Base-by-base conservation (phyloP, 2,113 vertebrate species). In the Furnarius figulus region DNA sequence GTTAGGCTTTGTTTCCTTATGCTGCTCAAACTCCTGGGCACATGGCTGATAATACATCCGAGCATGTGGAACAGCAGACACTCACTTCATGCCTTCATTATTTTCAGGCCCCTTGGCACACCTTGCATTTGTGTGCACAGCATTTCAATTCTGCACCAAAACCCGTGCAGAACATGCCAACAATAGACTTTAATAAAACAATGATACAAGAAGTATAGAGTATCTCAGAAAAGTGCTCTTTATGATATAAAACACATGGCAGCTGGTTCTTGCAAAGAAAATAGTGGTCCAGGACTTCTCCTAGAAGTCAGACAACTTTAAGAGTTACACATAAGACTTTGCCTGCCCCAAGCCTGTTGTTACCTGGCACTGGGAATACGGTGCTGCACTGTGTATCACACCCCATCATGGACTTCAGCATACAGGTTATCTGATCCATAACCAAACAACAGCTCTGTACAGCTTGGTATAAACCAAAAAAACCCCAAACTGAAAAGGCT, bases 51-150 rank as follows among this genome's bases (percentile, higher is more conserved):
- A 55, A 56, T 20, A 59, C 16, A 66, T 30, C 49, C 71, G 73
- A 24, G 35, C 17, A 44, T 10, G n/a, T 27, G 46, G 66, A 89
- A 82, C 66, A 79, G 66, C 62, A 91, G 42, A 76, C 30, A 65
- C 39, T 23, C 30, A 62, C 68, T 31, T 31, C 19, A 85, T 46
- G 46, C 39, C 50, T 78, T 68, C 73, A n/a, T 82, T 89, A 66
- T 79, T 81, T 86, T 65, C 76, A 93, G 61, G 47, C 78, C 82
- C 42, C 77, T 89, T 93, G 88, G 88, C 86, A 85, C 76, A 95
- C 75, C 80, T 90, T 87, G 59, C 74, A 70, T 21, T 90, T 89
- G 75, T 19, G 2, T 8, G 42, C 50, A 74, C 37, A 70, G 46
- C 56, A 67, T 87, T 91, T 96, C 71, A 90, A 75, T 52, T 53